Conservation (phyloP, 2,888 invertebrate genomes). For the Choristoneura rosaceana region DNA sequence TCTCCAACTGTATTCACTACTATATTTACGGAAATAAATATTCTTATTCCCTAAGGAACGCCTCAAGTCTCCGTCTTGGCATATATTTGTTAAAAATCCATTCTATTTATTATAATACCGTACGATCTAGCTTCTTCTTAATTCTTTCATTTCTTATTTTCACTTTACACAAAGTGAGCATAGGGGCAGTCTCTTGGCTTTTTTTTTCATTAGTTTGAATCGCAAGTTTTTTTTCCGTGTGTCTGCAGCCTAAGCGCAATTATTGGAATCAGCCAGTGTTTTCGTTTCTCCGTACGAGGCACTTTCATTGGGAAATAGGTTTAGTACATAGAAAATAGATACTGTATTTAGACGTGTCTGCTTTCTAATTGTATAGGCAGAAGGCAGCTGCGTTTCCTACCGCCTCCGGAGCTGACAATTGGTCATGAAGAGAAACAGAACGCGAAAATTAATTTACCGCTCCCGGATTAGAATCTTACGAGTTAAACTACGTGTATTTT, state of each 20-base stretch:
- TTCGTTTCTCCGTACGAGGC: slow-evolving; percentile 27
- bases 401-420: slow-evolving; percentile 1
- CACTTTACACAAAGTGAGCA: neutral
- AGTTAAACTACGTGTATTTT: neutral
- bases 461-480: neutral
- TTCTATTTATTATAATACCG: neutral
- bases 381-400: slow-evolving; percentile 15
- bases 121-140: neutral
- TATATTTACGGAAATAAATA: no score
- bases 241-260: slow-evolving; percentile 6
- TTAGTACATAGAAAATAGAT: slow-evolving; percentile 39
- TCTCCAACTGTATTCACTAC: no score
- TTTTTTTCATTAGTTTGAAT: neutral
- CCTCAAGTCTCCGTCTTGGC: no score
- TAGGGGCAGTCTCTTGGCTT: neutral
- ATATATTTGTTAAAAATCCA: neutral
- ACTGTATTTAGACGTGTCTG: slow-evolving; percentile 37
- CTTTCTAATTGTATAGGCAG: slow-evolving; percentile 36
- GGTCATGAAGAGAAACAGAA: slow-evolving; percentile 3
- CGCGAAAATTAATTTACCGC: neutral
- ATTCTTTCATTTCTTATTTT: neutral
- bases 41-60: neutral
- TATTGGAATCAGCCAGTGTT: slow-evolving; percentile 38
- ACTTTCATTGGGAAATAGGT: slow-evolving; percentile 38
- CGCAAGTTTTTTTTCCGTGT: neutral